A percentile compares a stretch with the other conserved stretches of the same genome.
Conservation (phyloP, 2,797 vertebrate genomes). For the Thripadectes ignobilis region DNA sequence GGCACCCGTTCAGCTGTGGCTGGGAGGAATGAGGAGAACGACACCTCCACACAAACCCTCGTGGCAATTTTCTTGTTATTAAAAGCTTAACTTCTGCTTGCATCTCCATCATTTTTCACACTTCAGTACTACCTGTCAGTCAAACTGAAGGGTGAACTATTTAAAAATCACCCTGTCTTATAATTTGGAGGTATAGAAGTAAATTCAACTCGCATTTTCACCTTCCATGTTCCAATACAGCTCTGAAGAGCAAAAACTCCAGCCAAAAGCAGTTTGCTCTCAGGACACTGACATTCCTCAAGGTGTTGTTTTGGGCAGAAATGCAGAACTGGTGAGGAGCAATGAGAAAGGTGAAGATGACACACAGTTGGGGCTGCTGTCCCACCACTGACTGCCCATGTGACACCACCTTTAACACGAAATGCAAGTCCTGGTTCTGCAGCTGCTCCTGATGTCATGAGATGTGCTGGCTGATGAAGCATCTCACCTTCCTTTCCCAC, state of each 20-base stretch:
- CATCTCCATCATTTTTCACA: slow-evolving; percentile 29
- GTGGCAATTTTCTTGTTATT: neutral
- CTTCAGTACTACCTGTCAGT: neutral
- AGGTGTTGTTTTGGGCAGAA: neutral
- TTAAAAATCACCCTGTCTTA: neutral
- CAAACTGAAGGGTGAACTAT: neutral
- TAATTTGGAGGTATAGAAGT: neutral
- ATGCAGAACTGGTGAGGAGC: neutral
- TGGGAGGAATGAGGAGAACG: slow-evolving; percentile 12
- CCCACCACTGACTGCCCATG: neutral
- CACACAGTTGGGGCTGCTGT: accelerated
- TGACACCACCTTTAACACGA: neutral
- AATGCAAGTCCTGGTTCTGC: neutral
- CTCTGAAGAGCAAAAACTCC: neutral
- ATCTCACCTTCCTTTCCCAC: neutral
- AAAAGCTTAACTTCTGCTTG: slow-evolving; percentile 46
- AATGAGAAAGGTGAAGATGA: neutral
- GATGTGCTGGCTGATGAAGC: neutral
- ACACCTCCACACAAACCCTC: neutral
- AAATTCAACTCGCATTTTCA: neutral
- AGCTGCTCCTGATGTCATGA: neutral
- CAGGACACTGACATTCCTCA: neutral
- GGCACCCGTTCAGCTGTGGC: neutral
- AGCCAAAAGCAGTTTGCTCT: neutral
- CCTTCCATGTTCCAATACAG: neutral